Percentiles rank a stretch among this genome's conserved stretches.
Conservation (phyloP, 2,113 vertebrate species). For the Microcebus lehilahytsara region DNA sequence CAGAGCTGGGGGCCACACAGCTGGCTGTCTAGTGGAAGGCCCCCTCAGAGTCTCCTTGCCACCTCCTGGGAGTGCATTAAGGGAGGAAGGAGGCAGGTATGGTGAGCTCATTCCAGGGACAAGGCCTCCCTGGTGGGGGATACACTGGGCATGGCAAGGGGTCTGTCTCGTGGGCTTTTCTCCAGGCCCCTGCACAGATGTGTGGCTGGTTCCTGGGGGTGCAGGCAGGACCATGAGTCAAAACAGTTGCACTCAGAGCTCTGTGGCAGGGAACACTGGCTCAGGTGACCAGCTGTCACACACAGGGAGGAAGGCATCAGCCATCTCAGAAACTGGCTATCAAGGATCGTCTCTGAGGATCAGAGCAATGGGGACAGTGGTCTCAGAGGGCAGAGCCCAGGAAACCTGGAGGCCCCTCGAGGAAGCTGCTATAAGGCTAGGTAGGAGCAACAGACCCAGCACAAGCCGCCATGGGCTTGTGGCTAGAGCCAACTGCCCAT, state of each 20-base stretch:
- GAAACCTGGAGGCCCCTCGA: too few relatives aligned
- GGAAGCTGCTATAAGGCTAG: background rate
- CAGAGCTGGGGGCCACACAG: background rate
- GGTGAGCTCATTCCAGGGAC: background rate
- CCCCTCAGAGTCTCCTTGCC: too few relatives aligned
- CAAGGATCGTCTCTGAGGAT: background rate
- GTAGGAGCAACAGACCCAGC: background rate
- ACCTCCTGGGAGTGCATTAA: background rate
- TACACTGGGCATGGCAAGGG: accelerated
- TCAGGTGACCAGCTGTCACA: background rate
- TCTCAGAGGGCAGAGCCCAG: background rate
- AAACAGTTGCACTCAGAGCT: background rate
- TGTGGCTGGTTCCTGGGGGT: background rate
- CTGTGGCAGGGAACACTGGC: background rate
- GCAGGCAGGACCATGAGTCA: background rate
- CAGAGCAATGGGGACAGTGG: background rate
- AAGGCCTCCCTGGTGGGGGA: background rate
- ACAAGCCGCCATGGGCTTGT: background rate
- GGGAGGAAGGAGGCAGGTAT: background rate
- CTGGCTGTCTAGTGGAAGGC: background rate
- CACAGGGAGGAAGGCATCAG: background rate
- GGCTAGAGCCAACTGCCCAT: background rate
- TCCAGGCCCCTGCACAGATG: background rate
- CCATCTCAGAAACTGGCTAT: accelerated
- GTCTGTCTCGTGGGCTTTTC: too few relatives aligned